Evolutionary conservation across 1,140 invertebrate species (phyloP).

Genomic region (Sycophila sp.): DNA sequence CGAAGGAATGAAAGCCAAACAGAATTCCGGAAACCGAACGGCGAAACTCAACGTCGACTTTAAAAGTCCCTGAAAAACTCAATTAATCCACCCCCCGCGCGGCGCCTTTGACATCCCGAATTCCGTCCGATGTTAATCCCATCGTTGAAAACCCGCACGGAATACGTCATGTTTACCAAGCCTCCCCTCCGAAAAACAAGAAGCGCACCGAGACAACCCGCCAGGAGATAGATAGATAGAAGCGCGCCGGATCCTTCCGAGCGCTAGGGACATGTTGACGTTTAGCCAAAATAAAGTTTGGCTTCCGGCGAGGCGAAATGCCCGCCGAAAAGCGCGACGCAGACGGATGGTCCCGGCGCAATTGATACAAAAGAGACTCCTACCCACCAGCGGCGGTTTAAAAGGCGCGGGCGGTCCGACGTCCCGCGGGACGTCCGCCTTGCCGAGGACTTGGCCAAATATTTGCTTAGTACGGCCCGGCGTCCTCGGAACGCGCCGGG

Average conservation of each 20-base stretch:
- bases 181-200: background rate
- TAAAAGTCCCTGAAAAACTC: slow-evolving; percentile 13
- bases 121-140: background rate
- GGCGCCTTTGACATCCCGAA: background rate
- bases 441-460: slow-evolving; percentile 59
- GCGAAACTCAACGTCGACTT: background rate
- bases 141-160: background rate
- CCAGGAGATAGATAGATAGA: too few species aligned
- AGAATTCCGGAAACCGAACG: background rate
- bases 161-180: slow-evolving; percentile 26
- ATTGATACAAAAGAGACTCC: slow-evolving; percentile 46
- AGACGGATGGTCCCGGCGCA: slow-evolving; percentile 29
- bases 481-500: too few species aligned
- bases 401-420: slow-evolving; percentile 48
- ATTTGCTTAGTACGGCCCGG: slow-evolving; percentile 63
- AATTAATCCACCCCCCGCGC: background rate
- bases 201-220: too few species aligned
- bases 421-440: too few species aligned
- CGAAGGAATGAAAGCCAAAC: background rate
- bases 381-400: slow-evolving; percentile 41
- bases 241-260: too few species aligned
- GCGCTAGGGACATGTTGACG: slow-evolving; percentile 29
- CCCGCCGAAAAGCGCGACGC: background rate
- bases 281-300: slow-evolving; percentile 32
- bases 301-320: background rate